phyloP scores from a whole-genome alignment of 1,140 invertebrate genomes.

The Sarcophaga peregrina region DNA sequence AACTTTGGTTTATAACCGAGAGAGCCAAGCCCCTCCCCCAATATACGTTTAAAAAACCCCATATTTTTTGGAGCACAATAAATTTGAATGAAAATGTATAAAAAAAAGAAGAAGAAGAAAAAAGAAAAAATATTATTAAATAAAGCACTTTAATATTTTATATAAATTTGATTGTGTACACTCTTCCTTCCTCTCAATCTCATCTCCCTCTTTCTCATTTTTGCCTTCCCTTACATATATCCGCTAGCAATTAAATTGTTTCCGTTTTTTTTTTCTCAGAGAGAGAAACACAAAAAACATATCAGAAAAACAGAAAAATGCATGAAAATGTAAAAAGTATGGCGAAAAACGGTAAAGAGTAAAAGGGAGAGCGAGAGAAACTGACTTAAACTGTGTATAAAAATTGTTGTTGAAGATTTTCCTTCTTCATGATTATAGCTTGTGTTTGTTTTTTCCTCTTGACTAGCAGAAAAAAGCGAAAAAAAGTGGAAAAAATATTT shows the following conservation, averaged over 20 bases:
- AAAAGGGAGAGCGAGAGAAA: not conserved
- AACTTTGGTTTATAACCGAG: conserved; percentile 17
- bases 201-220: not conserved
- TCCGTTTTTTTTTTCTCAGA: not conserved
- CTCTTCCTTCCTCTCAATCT: not conserved
- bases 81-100: not conserved
- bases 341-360: no score
- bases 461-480: no score
- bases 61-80: conserved; percentile 24
- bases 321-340: no score
- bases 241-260: conserved; percentile 32
- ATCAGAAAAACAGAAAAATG: not conserved
- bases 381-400: conserved; percentile 27
- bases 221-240: not conserved
- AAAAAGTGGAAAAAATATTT: no score
- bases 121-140: conserved; percentile 19
- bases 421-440: not conserved
- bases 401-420: conserved; percentile 11
- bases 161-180: conserved; percentile 5
- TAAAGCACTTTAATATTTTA: not conserved
- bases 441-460: not conserved
- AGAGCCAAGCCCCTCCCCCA: not conserved
- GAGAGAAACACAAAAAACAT: not conserved
- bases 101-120: not conserved
- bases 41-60: not conserved